phyloP scores from a whole-genome alignment of 2,113 vertebrate species.

The Lepus americanus region DNA sequence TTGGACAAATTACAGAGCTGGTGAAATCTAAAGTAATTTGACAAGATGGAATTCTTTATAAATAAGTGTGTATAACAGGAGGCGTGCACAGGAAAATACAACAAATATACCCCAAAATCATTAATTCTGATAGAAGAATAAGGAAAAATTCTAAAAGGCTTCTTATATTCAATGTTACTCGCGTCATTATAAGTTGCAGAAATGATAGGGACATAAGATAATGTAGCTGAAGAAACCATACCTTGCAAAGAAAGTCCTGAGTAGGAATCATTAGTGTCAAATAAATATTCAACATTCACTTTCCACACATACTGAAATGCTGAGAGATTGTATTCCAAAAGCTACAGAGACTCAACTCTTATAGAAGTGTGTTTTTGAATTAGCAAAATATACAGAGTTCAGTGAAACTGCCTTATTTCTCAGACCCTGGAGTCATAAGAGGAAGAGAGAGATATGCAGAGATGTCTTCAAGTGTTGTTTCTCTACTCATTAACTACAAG shows the following conservation, averaged over 20 bases:
- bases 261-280: slow-evolving; percentile 70
- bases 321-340: slow-evolving; percentile 59
- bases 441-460: background rate
- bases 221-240: slow-evolving; percentile 48
- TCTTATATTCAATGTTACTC: slow-evolving; percentile 52
- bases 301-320: slow-evolving; percentile 65
- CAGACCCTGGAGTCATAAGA: slow-evolving; percentile 12
- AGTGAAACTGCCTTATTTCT: slow-evolving; percentile 55
- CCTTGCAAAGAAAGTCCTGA: slow-evolving; percentile 59
- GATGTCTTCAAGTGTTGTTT: slow-evolving; percentile 4
- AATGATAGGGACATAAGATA: background rate
- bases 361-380: slow-evolving; percentile 69
- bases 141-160: background rate
- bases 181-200: slow-evolving; percentile 2
- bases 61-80: slow-evolving; percentile 50
- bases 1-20: slow-evolving; percentile 59
- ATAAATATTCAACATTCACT: slow-evolving; percentile 76
- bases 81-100: slow-evolving; percentile 55
- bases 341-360: slow-evolving; percentile 36
- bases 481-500: background rate
- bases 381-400: slow-evolving; percentile 66
- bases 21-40: slow-evolving; percentile 73
- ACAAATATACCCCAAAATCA: slow-evolving; percentile 61
- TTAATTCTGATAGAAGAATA: slow-evolving; percentile 36
- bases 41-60: slow-evolving; percentile 42